These are phyloP conservation scores for Hippocampus comes DNA, from an alignment of 2,113 vertebrate genomes.

Conservation along the genomic window DNA sequence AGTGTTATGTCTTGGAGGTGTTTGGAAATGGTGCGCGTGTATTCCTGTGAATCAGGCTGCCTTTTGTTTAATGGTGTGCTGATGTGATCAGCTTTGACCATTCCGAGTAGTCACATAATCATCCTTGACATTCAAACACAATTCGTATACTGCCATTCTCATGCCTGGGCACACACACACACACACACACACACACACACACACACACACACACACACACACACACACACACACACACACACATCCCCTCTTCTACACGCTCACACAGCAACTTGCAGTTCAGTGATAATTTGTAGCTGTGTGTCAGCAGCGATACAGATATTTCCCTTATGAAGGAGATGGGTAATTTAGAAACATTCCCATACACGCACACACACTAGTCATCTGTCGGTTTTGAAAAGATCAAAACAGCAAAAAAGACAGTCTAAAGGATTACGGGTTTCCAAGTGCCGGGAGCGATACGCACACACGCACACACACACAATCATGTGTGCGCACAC, in stretches of 20 bases:
- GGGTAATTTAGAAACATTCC: slow-evolving; percentile 58
- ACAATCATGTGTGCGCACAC: slow-evolving; percentile 24
- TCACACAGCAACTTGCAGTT: slow-evolving; percentile 23
- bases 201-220: slow-evolving; percentile 11
- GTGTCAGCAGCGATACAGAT: slow-evolving; percentile 56
- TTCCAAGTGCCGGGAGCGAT: slow-evolving; percentile 63
- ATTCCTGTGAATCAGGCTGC: slow-evolving; percentile 44
- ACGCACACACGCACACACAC: slow-evolving; percentile 26
- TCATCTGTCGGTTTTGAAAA: slow-evolving; percentile 64
- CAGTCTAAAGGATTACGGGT: slow-evolving; percentile 67
- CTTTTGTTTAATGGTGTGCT: slow-evolving; percentile 42
- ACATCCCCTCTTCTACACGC: slow-evolving; percentile 20
- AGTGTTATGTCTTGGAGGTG: slow-evolving; percentile 27
- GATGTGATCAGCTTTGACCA: slow-evolving; percentile 72
- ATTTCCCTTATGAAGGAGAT: slow-evolving; percentile 55
- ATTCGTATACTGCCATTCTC: slow-evolving; percentile 29
- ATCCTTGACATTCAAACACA: slow-evolving; percentile 52
- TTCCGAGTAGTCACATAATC: slow-evolving; percentile 58
- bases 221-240: slow-evolving; percentile 3
- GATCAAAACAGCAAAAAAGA: slow-evolving; percentile 64
- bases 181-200: slow-evolving; percentile 8
- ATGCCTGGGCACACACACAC: slow-evolving; percentile 10
- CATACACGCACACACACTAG: slow-evolving; percentile 33
- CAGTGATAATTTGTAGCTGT: slow-evolving; percentile 56
- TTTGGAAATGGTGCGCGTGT: slow-evolving; percentile 24